phyloP scores from a whole-genome alignment of 2,888 invertebrate genomes.

The Encarsia formosa region DNA sequence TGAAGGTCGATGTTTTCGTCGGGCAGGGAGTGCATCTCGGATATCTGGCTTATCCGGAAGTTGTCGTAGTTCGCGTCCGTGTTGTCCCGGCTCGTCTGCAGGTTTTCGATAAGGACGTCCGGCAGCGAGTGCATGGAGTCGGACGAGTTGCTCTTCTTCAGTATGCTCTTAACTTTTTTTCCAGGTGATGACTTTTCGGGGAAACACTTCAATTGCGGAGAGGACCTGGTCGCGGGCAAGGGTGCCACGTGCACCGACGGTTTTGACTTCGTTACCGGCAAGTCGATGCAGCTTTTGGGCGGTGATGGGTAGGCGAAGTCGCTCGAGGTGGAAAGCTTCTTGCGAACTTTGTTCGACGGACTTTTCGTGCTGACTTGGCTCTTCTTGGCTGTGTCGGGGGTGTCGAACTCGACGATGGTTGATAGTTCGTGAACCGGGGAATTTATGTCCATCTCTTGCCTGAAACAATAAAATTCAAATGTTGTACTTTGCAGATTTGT shows the following conservation, averaged over 20 bases:
- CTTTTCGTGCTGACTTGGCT: constrained; percentile 36
- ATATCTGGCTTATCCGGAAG: constrained; percentile 19
- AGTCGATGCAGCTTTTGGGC: constrained; percentile 15
- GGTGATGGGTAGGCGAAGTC: constrained; percentile 15
- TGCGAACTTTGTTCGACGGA: constrained; percentile 26
- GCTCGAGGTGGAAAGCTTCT: constrained; percentile 10
- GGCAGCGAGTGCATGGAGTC: constrained; percentile 23
- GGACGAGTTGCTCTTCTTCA: constrained; percentile 2
- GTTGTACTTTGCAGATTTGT: neutral
- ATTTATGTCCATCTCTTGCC: constrained; percentile 13
- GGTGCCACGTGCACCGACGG: constrained; percentile 34
- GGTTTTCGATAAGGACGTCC: constrained; percentile 17
- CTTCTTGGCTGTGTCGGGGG: constrained; percentile 57
- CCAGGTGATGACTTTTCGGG: constrained; percentile 3
- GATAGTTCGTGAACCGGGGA: constrained; percentile 58
- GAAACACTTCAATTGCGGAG: constrained; percentile 8
- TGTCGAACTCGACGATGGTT: constrained; percentile 66
- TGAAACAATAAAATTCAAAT: constrained; percentile 2
- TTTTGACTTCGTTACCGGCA: constrained; percentile 20
- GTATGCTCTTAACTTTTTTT: constrained; percentile 6
- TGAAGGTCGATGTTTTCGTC: constrained; percentile 21
- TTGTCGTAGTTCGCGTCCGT: constrained; percentile 14
- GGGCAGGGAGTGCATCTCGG: constrained; percentile 21
- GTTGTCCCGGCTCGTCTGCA: constrained; percentile 22
- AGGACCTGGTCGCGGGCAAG: constrained; percentile 23